Conservation (phyloP, 1,140 invertebrate species). For the Triops longicaudatus region DNA sequence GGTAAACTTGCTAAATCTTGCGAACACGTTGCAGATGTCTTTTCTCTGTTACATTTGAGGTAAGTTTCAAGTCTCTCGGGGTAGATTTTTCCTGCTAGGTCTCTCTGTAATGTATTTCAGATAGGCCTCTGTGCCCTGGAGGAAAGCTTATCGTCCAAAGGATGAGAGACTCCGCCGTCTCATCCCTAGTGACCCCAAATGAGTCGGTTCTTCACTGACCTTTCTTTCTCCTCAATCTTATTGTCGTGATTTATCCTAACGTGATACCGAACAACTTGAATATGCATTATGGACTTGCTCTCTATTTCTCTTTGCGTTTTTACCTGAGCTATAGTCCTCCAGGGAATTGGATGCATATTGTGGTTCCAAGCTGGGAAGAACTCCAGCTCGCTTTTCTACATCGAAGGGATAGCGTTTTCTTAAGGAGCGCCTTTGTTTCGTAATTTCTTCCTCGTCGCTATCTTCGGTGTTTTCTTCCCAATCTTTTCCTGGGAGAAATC, state of each 20-base stretch:
- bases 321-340: neutral
- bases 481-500: neutral
- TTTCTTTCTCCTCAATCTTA: neutral
- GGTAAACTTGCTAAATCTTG: too few species aligned
- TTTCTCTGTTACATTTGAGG: too few species aligned
- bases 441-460: neutral
- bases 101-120: too few species aligned
- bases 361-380: neutral
- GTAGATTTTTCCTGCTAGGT: too few species aligned
- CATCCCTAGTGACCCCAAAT: too few species aligned
- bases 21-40: too few species aligned
- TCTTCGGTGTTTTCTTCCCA: neutral
- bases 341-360: neutral
- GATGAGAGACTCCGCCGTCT: too few species aligned
- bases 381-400: neutral
- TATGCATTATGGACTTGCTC: neutral
- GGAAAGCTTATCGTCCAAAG: too few species aligned
- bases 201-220: too few species aligned
- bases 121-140: too few species aligned
- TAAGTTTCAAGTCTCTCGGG: too few species aligned
- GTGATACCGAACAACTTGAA: neutral
- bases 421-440: neutral
- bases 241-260: neutral
- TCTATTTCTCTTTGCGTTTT: neutral
- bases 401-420: conserved; percentile 22